These are phyloP conservation scores for Plutella xylostella DNA, from an alignment of 2,888 invertebrate genomes.

Conservation along the genomic window DNA sequence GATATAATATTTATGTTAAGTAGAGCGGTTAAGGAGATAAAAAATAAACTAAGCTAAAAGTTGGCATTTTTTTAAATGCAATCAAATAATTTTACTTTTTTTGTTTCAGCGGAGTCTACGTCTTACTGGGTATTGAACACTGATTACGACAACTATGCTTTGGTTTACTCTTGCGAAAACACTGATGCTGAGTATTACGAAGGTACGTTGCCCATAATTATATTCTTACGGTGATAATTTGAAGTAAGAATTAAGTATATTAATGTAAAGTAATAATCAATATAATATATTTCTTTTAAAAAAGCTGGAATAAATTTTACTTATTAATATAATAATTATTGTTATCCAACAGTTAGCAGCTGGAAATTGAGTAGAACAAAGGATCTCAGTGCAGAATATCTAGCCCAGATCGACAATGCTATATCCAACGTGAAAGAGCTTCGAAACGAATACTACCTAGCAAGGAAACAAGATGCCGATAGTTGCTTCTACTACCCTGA, in stretches of 20 bases:
- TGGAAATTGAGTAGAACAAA: constrained; percentile 46
- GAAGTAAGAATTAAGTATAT: background rate
- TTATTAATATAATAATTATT: no score
- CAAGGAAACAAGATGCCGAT: constrained; percentile 28
- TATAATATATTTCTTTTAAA: constrained; percentile 23
- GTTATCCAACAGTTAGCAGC: constrained; percentile 31
- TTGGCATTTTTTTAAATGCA: no score
- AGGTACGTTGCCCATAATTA: background rate
- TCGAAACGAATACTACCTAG: constrained; percentile 30
- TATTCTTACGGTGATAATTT: constrained; percentile 2
- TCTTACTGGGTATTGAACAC: constrained; percentile 71
- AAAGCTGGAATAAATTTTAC: no score
- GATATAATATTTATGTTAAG: no score
- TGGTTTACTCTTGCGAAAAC: constrained; percentile 68
- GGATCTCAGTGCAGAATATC: constrained; percentile 21
- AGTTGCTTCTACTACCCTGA: constrained; percentile 54
- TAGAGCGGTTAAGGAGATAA: no score
- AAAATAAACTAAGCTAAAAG: no score
- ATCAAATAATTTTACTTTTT: no score
- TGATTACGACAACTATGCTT: constrained; percentile 67
- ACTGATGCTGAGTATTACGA: no score
- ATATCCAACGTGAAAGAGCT: constrained; percentile 31
- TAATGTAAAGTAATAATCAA: background rate
- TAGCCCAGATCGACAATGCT: constrained; percentile 25
- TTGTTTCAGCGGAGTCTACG: constrained; percentile 21